These are phyloP conservation scores for Melanotus villosus DNA, from an alignment of 2,888 invertebrate species.

Conservation along the genomic window DNA sequence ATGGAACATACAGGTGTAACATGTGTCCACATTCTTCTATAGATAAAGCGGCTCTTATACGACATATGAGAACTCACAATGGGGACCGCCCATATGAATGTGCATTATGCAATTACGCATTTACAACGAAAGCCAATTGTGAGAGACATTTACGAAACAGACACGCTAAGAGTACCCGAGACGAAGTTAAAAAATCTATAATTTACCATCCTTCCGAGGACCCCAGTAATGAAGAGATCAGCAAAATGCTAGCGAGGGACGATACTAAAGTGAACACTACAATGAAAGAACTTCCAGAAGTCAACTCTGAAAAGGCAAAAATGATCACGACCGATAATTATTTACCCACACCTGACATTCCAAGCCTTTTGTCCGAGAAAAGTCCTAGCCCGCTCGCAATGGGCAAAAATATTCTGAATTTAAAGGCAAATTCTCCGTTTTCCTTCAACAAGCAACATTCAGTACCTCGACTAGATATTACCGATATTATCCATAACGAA, in stretches of 20 bases:
- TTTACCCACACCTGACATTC: slow-evolving; percentile 27
- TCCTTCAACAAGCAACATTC: background rate
- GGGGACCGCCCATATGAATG: slow-evolving; percentile 97
- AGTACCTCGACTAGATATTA: slow-evolving; percentile 41
- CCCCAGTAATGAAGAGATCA: slow-evolving; percentile 82
- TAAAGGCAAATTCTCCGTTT: slow-evolving; percentile 3
- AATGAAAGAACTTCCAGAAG: slow-evolving; percentile 18
- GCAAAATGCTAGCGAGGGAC: slow-evolving; percentile 70
- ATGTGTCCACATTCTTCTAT: slow-evolving; percentile 92
- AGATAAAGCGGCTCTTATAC: slow-evolving; percentile 91
- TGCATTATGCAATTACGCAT: slow-evolving; percentile 94
- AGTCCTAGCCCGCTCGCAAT: background rate
- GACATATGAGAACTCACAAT: slow-evolving; percentile 95
- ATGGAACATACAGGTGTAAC: slow-evolving; percentile 91
- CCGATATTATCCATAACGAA: slow-evolving; percentile 57
- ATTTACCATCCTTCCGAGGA: slow-evolving; percentile 91
- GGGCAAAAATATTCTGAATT: background rate
- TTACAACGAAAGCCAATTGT: slow-evolving; percentile 97
- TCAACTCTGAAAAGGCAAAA: slow-evolving; percentile 57
- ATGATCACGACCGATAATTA: slow-evolving; percentile 13
- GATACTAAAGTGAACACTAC: slow-evolving; percentile 62
- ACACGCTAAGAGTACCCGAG: slow-evolving; percentile 87
- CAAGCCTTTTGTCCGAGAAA: slow-evolving; percentile 37
- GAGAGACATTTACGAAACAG: slow-evolving; percentile 94
- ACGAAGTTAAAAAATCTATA: slow-evolving; percentile 90